Base-by-base conservation (phyloP, 92 coral and sea anemone species). In the Epizoanthus ramosus region DNA sequence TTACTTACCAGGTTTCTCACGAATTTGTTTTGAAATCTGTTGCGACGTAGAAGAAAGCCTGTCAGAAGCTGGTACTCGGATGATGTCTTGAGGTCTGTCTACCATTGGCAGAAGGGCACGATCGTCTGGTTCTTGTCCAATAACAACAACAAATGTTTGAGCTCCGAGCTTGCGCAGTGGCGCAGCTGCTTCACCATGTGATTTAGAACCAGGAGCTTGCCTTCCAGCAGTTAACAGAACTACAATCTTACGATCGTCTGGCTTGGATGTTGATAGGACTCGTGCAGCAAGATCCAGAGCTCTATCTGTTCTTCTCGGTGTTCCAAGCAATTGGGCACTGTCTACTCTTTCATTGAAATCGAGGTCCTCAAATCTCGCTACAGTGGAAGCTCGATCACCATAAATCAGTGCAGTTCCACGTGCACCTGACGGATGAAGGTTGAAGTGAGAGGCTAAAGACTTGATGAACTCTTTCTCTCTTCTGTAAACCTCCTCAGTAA, bases 351-450 rank as follows among this genome's bases (percentile, higher is more conserved):
- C 58, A 19, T 59, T 60, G 41, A 79, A 79, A 71, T 80, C 86
- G 5, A 80, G 74, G 23, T 71, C 70, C 33, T 83, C 58, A 16
- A 83, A 63, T 31, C 79, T 79, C 14, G 57, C 74, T 22, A 71
- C 72, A 3, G 64, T 56, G 58, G 33, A 57, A n/a, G 86, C 79
- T 39, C 74, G 47, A 41, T 83, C 86, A 50, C 86, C 52, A 63
- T 83, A 83, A 15, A 71, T 80, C 58, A 83, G 24, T 6, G 74
- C 86, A 54, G 86, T 80, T 3, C 72, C 86, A 10, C 53, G 86
- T 25, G 54, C 54, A 50, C 54, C 54, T 1, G 54, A 50, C 54
- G 54, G 54, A 50, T 50, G 54, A 13, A 50, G 54, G 54, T 50
- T 50, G 54, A 57, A 22, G 74, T 80, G n/a, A 70, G 63, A 22